phyloP scores from a whole-genome alignment of 2,888 invertebrate species.

The Incurvaria masculella region DNA sequence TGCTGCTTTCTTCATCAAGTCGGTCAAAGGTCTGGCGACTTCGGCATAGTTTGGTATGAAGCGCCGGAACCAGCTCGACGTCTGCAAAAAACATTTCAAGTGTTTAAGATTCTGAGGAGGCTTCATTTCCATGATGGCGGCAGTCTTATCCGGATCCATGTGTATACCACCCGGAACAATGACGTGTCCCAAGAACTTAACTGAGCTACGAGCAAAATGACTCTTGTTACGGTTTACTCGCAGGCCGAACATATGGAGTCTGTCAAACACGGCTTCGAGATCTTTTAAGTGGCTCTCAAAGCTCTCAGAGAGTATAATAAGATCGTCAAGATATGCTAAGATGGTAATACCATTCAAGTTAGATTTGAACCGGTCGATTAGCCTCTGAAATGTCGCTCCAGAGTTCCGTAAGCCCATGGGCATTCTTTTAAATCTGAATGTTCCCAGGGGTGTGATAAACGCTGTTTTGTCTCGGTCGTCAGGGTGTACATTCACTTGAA shows the following conservation, averaged over 20 bases:
- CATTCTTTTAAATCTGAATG: constrained; percentile 18
- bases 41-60: no score
- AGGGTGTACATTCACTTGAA: constrained; percentile 17
- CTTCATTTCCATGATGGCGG: constrained; percentile 18
- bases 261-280: no score
- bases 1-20: constrained; percentile 17
- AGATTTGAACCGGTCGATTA: constrained; percentile 17
- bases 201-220: constrained; percentile 13
- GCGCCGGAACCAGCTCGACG: constrained; percentile 21
- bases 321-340: constrained; percentile 11
- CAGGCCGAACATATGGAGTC: constrained; percentile 13
- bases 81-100: constrained; percentile 21
- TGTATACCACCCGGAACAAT: constrained; percentile 19
- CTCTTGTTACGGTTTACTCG: constrained; percentile 16
- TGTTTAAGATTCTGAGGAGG: constrained; percentile 19
- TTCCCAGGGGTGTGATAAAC: constrained; percentile 14
- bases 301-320: constrained; percentile 3
- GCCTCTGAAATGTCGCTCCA: constrained; percentile 17
- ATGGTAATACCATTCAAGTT: constrained; percentile 8
- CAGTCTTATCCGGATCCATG: constrained; percentile 20
- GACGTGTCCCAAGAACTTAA: constrained; percentile 20
- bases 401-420: constrained; percentile 17
- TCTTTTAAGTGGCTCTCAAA: constrained; percentile 6
- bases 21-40: constrained; percentile 17
- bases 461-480: constrained; percentile 16